These are phyloP conservation scores for Diabrotica undecimpunctata DNA, from an alignment of 1,140 invertebrate genomes.

Conservation along the genomic window DNA sequence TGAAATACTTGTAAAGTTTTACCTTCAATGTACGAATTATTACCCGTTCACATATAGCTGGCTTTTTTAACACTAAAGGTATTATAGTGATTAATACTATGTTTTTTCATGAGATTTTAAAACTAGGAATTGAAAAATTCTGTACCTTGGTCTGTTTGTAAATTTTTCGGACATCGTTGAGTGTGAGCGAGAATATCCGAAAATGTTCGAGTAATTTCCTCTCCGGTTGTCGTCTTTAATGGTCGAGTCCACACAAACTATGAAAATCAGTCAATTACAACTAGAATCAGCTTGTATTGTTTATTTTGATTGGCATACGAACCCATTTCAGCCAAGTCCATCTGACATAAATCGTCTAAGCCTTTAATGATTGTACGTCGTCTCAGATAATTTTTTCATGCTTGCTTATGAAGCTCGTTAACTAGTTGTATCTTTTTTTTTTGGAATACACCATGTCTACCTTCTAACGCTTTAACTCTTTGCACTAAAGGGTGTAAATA, in stretches of 20 bases:
- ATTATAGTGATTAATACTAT: conserved; percentile 41
- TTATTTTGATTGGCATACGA: conserved; percentile 43
- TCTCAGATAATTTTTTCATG: conserved; percentile 41
- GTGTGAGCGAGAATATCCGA: conserved; percentile 32
- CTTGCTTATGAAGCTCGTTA: conserved; percentile 43
- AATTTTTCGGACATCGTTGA: conserved; percentile 41
- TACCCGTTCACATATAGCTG: conserved; percentile 46
- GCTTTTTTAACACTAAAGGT: conserved; percentile 46
- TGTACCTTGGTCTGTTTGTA: conserved; percentile 49
- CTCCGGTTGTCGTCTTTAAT: conserved; percentile 49
- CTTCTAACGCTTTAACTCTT: no score
- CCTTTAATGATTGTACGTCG: conserved; percentile 39
- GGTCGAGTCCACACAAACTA: conserved; percentile 31
- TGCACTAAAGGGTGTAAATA: no score
- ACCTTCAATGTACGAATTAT: conserved; percentile 47
- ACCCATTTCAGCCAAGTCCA: conserved; percentile 41
- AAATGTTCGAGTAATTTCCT: no score
- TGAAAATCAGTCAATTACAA: no score
- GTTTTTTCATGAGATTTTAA: conserved; percentile 36
- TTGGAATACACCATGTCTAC: not conserved
- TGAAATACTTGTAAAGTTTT: no score
- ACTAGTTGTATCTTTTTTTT: conserved; percentile 21
- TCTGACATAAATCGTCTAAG: conserved; percentile 37
- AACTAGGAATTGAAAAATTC: conserved; percentile 46
- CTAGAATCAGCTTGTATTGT: conserved; percentile 41